A percentile compares a stretch with the other conserved stretches of the same genome.
Evolutionary conservation across 2,113 vertebrate genomes (phyloP).

Genomic region (Rhinoderma darwinii): DNA sequence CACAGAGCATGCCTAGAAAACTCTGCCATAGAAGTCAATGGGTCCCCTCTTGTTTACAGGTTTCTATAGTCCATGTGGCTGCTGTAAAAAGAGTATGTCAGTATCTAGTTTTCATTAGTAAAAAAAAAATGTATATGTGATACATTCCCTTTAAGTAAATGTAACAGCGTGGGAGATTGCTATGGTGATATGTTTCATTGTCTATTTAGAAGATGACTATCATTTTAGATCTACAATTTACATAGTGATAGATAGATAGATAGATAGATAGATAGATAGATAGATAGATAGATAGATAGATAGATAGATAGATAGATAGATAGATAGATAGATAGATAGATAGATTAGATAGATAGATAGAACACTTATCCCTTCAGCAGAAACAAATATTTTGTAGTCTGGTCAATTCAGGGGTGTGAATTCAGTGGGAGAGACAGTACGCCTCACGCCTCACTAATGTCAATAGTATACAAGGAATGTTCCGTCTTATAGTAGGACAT

Average conservation of each 20-base stretch:
- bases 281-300: neutral
- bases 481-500: neutral
- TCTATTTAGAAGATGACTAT: neutral
- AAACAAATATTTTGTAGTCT: neutral
- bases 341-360: neutral
- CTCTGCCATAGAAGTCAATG: neutral
- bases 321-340: neutral
- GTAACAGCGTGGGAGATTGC: neutral
- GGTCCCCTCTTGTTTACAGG: too few species aligned
- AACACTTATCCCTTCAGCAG: neutral
- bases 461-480: neutral
- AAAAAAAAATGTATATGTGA: too few species aligned
- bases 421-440: neutral
- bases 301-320: neutral
- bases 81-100: too few species aligned
- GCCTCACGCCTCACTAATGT: neutral
- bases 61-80: too few species aligned
- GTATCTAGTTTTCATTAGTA: too few species aligned
- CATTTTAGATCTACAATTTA: too few species aligned
- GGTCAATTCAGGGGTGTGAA: neutral
- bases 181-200: neutral
- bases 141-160: too few species aligned
- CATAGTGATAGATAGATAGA: neutral
- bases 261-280: neutral
- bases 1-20: too few species aligned